A percentile compares a stretch with the other conserved stretches of the same genome.
These are phyloP conservation scores for Wiebesia pumilae DNA, from an alignment of 1,140 invertebrate species.

Conservation along the genomic window DNA sequence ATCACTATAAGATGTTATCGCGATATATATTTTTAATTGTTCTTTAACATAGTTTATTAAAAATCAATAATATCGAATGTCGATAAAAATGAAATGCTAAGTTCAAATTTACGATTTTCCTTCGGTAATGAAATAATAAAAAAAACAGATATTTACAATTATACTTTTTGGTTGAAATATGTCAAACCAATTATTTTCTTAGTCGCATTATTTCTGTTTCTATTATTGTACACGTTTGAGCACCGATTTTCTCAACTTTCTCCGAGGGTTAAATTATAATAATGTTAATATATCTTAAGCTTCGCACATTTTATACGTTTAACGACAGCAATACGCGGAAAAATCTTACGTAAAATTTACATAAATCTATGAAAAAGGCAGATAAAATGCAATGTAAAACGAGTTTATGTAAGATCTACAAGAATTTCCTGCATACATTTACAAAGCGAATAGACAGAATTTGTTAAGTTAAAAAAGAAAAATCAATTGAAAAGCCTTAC, in stretches of 20 bases:
- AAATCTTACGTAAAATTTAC: slow-evolving; percentile 40
- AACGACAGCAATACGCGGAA: not conserved
- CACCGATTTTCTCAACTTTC: slow-evolving; percentile 16
- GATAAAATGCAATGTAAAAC: slow-evolving; percentile 20
- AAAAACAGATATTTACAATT: too few species aligned
- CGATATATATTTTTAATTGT: not conserved
- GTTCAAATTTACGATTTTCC: not conserved
- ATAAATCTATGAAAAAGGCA: slow-evolving; percentile 36
- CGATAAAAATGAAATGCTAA: not conserved
- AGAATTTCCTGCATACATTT: not conserved
- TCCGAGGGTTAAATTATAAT: not conserved
- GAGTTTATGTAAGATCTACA: slow-evolving; percentile 1
- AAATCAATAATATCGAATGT: not conserved
- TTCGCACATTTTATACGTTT: not conserved
- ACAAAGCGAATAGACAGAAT: not conserved
- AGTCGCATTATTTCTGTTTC: not conserved
- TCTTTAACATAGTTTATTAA: not conserved
- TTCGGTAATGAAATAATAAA: too few species aligned
- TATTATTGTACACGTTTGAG: not conserved
- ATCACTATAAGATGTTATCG: not conserved
- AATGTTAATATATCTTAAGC: slow-evolving; percentile 12
- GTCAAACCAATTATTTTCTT: not conserved
- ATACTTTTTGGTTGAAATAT: not conserved
- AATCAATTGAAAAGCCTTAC: not conserved
- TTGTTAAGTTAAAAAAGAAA: not conserved